Base-by-base conservation (phyloP, 1,140 invertebrate genomes). In the Lepidurus apus region DNA sequence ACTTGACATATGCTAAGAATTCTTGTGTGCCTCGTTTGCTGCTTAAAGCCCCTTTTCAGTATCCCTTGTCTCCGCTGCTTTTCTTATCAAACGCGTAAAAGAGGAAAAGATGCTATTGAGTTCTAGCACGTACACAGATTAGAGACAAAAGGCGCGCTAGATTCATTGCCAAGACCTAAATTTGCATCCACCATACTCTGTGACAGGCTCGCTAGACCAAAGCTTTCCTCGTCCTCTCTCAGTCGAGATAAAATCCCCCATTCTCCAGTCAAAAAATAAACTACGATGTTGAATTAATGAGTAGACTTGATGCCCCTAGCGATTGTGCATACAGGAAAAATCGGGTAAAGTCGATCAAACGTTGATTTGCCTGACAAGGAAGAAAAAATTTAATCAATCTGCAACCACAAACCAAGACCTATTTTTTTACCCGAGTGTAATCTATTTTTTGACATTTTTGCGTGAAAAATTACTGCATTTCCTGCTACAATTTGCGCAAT, bases 1-100 rank as follows among this genome's bases (percentile, higher is more conserved):
- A 65, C 53, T 65, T 65, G 53, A 65, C 21, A 65, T 13, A 65
- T 65, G 53, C 53, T 65, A 17, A 65, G 53, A 65, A 65, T 65
- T 65, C 53, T 65, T 65, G 17, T 7, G n/a, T 21, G 13, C 53
- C 0, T 65, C 53, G 53, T 65, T 65, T 65, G 10, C 45, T 47
- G 45, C 45, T 17, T 17, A 47, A 47, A 17, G 17, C 53, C 6
- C 6, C 13, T 65, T 13, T 65, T 65, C 21, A 65, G 10, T 65
- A 21, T 65, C 53, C 53, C 53, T 65, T 65, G 53, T 65, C 53
- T 65, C 7, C 53, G 53, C 53, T 34, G 34, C 13, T 17, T 65
- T 65, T 21, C 6, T 65, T 47, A 17, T n/a, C 9, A 65, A 65
- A 65, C 53, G 53, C 2, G 8, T 11, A 7, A 65, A 65, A 4